Base-by-base conservation (phyloP, 2,888 invertebrate genomes). In the Oligia latruncula region DNA sequence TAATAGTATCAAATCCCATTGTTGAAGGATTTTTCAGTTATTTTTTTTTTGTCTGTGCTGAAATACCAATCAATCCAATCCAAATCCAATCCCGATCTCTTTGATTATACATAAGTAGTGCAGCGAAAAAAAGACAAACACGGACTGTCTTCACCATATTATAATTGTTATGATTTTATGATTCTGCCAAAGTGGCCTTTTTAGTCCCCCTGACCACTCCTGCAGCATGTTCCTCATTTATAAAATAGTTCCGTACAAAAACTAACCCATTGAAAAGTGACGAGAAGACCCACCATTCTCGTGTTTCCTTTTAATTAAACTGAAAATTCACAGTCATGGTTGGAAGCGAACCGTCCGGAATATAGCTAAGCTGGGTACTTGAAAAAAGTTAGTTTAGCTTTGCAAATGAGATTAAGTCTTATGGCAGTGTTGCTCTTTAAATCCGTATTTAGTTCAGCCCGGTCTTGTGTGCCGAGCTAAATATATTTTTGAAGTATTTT, bases 241-340 rank as follows among this genome's bases (percentile, higher is more conserved):
- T 80, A 71, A 85, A 83, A 49, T 49, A n/a, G n/a, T 40, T 3
- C 68, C 46, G 89, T 86, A 92, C 91, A 93, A 94, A 95, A 95
- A 95, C 92, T 92, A 93, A 92, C 93, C 77, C 92, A 93, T 92
- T 92, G 90, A 91, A 93, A 91, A 91, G 91, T 94, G 94, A 94
- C 91, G 92, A 92, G 89, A 91, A 74, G 78, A 68, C 91, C 93
- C 94, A 93, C 94, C 94, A 94, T 95, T 95, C 92, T 88, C 94
- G 93, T 96, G 96, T 96, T 95, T 95, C 94, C 94, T 93, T 96
- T 96, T 96, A 96, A 96, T 96, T 96, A 96, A 96, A 95, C 93
- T 93, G 92, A 91, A 93, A 95, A 94, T 94, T 93, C 93, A 92
- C 91, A 95, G 92, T 93, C 94, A 93, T 92, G 92, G 91, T 87